Percentiles rank a stretch among this genome's conserved stretches.
These are phyloP conservation scores for Lepus americanus DNA, from an alignment of 2,113 vertebrate genomes.

Conservation along the genomic window DNA sequence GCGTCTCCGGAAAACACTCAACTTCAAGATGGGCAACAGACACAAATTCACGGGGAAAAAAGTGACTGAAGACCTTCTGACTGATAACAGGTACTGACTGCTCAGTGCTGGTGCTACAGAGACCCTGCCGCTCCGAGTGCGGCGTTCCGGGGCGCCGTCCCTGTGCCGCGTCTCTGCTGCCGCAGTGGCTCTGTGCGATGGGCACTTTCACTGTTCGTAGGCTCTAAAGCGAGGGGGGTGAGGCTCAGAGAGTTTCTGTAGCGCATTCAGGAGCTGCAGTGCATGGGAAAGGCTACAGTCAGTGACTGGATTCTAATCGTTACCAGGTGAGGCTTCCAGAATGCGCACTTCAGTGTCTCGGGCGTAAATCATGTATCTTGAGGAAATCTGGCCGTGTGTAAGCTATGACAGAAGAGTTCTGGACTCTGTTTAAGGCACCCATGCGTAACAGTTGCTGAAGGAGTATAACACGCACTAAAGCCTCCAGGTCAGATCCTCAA, in stretches of 20 bases:
- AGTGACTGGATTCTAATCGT: neutral
- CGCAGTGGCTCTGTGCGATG: neutral
- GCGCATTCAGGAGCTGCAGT: neutral
- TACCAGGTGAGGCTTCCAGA: neutral
- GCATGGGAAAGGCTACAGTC: neutral
- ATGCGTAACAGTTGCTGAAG: neutral
- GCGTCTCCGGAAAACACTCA: slow-evolving; percentile 96
- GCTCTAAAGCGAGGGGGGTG: neutral
- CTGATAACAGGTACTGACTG: slow-evolving; percentile 93
- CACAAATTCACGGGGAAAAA: slow-evolving; percentile 99
- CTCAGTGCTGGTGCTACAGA: neutral
- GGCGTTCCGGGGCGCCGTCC: too few species aligned
- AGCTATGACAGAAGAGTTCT: neutral
- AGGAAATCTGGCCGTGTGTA: neutral
- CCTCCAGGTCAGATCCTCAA: neutral
- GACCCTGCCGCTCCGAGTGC: too few species aligned
- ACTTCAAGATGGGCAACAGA: slow-evolving; percentile 98
- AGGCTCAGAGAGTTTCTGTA: neutral
- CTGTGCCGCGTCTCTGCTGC: neutral
- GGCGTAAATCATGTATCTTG: neutral
- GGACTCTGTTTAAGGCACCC: neutral
- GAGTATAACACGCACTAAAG: neutral
- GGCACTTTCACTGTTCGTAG: accelerated
- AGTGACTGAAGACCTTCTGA: slow-evolving; percentile 95
- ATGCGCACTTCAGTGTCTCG: neutral